Conservation (phyloP, 2,888 invertebrate genomes). For the Aphrophora alni region DNA sequence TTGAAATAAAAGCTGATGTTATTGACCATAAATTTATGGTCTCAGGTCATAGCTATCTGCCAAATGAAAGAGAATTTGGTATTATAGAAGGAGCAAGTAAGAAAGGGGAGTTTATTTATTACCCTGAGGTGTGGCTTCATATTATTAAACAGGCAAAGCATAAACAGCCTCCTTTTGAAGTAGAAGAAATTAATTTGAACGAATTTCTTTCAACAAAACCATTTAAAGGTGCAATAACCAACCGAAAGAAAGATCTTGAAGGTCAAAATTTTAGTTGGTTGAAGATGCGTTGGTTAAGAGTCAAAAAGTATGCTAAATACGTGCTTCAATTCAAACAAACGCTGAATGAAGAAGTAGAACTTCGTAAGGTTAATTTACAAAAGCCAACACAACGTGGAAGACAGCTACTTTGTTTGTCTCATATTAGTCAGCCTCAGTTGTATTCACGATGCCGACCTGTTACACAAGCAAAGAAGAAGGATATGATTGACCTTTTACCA, state of each 20-base stretch:
- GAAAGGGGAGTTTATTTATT: slow-evolving; percentile 8
- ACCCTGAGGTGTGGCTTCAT: neutral
- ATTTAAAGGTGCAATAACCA: neutral
- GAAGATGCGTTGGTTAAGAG: slow-evolving; percentile 6
- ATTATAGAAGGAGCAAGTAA: slow-evolving; percentile 10
- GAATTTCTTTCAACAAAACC: slow-evolving; percentile 4
- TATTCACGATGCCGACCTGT: neutral
- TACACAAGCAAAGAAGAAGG: slow-evolving; percentile 13
- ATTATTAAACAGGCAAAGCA: neutral
- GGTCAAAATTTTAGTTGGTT: neutral
- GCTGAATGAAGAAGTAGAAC: neutral
- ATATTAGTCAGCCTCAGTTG: neutral
- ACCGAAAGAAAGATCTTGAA: neutral
- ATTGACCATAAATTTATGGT: slow-evolving; percentile 19
- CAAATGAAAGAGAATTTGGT: slow-evolving; percentile 13
- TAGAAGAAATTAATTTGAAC: neutral
- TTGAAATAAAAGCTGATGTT: slow-evolving; percentile 15
- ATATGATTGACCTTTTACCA: slow-evolving; percentile 7
- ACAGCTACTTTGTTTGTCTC: neutral
- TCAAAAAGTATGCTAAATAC: neutral
- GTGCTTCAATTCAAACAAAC: neutral
- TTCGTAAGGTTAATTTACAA: slow-evolving; percentile 3
- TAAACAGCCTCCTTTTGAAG: neutral
- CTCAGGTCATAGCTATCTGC: neutral
- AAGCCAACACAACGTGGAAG: neutral